Evolutionary conservation across 2,888 invertebrate species (phyloP), one percentile per base, ranked within the genome.

Genomic region (Apoda limacodes): DNA sequence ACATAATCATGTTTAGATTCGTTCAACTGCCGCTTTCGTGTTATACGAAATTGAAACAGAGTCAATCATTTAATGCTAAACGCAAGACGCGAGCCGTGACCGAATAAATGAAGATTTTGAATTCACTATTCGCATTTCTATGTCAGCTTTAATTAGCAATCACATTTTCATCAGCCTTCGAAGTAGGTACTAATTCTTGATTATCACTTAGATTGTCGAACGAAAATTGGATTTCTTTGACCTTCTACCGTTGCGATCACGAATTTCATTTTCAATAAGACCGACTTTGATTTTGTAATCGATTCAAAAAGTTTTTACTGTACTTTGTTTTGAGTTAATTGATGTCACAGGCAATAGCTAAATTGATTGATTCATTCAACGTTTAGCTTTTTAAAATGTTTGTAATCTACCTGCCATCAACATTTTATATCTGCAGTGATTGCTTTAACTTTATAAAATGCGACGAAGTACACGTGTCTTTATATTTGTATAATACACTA

Each of bases 61-160:
- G 76, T 74, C 78, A 65, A 71, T 72, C 72, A 76, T 78, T 78
- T 75, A 75, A 76, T 69, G 65, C 70, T 68, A 70, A 74, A 69
- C 69, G 72, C 61, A 65, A 71, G 67, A 71, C 60, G 60, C 60
- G 67, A 68, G 61, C 69, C 80, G 71, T 78, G 70, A 71, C 78
- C 64, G 58, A 66, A 74, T 70, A 74, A 78, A 80, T 72, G 74
- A 78, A 69, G 72, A 75, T 71, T 75, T 68, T 59, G 62, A 68
- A 70, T 78, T 67, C 69, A 66, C 62, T 52, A 66, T 60, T 66
- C 62, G 67, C 60, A 67, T 74, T 76, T 80, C 74, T 75, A 65
- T 78, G 78, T 78, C 78, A 78, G 75, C 66, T 70, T 71, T 78
- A 78, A 78, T 80, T 80, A 76, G 62, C 70, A 75, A 76, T 75